phyloP scores from a whole-genome alignment of 1,140 invertebrate species.

The Ostrea edulis region DNA sequence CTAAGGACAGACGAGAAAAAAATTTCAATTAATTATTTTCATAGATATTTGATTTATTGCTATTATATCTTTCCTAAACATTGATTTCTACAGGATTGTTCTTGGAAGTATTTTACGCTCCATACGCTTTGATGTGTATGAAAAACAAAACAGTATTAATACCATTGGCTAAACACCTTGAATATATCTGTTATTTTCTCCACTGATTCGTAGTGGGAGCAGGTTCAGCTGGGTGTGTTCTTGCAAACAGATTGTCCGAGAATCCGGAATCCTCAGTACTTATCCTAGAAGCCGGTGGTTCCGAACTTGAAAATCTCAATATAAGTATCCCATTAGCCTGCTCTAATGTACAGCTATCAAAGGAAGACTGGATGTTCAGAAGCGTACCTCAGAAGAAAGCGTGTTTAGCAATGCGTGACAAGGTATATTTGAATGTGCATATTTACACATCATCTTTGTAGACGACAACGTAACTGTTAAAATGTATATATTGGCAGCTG shows the following conservation, averaged over 20 bases:
- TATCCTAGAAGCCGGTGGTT: conserved; percentile 45
- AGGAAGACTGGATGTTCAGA: conserved; percentile 37
- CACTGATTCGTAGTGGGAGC: conserved; percentile 33
- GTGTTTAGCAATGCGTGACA: conserved; percentile 2
- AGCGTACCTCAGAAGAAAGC: conserved; percentile 46
- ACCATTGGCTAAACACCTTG: too few species aligned
- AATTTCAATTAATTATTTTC: background rate
- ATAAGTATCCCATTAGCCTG: background rate
- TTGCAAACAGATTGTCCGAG: conserved; percentile 49
- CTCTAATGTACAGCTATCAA: background rate
- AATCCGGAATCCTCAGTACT: conserved; percentile 38
- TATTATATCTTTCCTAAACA: background rate
- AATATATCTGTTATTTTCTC: background rate
- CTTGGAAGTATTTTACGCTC: background rate
- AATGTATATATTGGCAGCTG: too few species aligned
- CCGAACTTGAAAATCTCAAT: conserved; percentile 11
- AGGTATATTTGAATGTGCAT: background rate
- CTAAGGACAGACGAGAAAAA: background rate
- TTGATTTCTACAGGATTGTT: background rate
- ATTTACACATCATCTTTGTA: background rate
- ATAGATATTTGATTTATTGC: background rate
- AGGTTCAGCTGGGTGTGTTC: conserved; percentile 46
- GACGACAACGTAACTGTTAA: background rate
- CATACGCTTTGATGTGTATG: too few species aligned
- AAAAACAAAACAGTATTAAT: too few species aligned